Percentiles rank a stretch among this genome's conserved stretches.
Evolutionary conservation across 2,113 vertebrate species (phyloP).

Genomic region (Patagioenas fasciata): DNA sequence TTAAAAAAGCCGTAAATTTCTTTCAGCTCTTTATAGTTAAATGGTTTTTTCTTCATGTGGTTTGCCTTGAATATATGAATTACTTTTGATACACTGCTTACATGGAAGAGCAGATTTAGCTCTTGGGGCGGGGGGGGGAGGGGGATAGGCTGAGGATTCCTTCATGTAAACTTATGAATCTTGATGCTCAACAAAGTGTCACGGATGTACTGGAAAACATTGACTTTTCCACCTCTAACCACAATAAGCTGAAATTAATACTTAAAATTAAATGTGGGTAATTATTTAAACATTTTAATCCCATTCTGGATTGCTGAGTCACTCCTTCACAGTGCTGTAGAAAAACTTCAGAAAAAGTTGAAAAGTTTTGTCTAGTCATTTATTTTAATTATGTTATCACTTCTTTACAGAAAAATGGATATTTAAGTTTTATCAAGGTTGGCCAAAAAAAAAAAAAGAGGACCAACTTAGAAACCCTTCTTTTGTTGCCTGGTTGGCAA

Average conservation of each 20-base stretch:
- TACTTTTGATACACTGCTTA: background rate
- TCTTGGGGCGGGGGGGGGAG: background rate
- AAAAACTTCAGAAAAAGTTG: background rate
- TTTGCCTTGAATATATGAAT: background rate
- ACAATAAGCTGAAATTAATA: background rate
- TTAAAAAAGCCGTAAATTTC: background rate
- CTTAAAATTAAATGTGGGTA: background rate
- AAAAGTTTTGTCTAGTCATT: background rate
- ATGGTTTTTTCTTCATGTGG: background rate
- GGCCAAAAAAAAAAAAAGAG: background rate
- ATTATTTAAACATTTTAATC: background rate
- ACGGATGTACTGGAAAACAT: background rate
- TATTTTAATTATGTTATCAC: background rate
- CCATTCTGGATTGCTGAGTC: background rate
- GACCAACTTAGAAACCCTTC: slow-evolving; percentile 19
- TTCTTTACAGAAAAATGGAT: slow-evolving; percentile 52
- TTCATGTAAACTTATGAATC: background rate
- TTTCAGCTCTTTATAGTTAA: background rate
- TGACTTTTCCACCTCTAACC: background rate
- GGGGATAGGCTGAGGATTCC: background rate
- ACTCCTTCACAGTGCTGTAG: background rate
- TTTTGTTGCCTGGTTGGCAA: slow-evolving; percentile 33
- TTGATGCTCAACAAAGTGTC: background rate
- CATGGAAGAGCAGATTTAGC: background rate
- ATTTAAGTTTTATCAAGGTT: slow-evolving; percentile 6